A percentile compares a stretch with the other conserved stretches of the same genome.
phyloP scores from a whole-genome alignment of 2,113 vertebrate species.

The Arvicanthis niloticus region DNA sequence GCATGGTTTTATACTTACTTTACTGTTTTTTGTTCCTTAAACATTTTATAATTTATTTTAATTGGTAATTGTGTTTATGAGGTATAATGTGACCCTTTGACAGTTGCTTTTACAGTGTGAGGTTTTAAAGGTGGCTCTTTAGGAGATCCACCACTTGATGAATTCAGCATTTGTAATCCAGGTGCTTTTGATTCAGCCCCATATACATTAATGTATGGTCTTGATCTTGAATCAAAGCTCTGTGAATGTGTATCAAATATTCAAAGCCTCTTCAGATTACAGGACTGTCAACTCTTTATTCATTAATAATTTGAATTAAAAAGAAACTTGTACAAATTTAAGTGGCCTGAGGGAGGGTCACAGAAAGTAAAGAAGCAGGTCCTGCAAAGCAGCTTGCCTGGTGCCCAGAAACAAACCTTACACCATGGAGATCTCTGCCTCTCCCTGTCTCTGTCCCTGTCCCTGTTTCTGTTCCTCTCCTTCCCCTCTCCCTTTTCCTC shows the following conservation, averaged over 20 bases:
- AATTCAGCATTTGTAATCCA: not conserved
- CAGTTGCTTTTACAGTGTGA: not conserved
- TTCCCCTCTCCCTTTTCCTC: too few species aligned
- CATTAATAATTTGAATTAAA: not conserved
- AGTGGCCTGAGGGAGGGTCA: not conserved
- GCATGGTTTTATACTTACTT: not conserved
- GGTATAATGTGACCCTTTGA: not conserved
- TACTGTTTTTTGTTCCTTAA: not conserved
- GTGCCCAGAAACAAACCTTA: not conserved
- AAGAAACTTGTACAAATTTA: not conserved
- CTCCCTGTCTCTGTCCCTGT: too few species aligned
- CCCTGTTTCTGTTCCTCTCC: too few species aligned
- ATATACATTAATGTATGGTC: not conserved
- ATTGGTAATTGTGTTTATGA: not conserved
- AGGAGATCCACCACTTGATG: not conserved
- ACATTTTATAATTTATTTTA: not conserved
- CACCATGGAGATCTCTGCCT: too few species aligned
- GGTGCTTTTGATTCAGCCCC: not conserved
- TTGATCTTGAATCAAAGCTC: not conserved
- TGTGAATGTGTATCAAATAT: not conserved
- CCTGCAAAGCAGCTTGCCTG: not conserved
- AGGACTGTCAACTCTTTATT: not conserved
- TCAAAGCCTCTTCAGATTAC: not conserved
- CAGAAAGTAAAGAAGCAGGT: too few species aligned
- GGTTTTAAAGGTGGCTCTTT: not conserved